A percentile compares a stretch with the other conserved stretches of the same genome.
Conservation (phyloP, 2,888 invertebrate genomes). For the Sturmia bella region DNA sequence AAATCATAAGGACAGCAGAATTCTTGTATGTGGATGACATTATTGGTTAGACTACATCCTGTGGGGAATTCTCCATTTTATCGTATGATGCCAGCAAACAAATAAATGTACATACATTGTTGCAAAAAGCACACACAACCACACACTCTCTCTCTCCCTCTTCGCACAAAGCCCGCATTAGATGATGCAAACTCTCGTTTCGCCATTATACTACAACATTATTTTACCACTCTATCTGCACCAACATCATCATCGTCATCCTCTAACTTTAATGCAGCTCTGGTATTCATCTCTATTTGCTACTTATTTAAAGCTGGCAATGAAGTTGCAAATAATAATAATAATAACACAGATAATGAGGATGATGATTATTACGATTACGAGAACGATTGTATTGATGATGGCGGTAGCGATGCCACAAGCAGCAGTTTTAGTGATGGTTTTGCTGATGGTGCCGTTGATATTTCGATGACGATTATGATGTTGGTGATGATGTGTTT, state of each 20-base stretch:
- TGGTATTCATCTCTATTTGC: conserved; percentile 9
- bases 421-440: conserved; percentile 47
- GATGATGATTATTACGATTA: not conserved
- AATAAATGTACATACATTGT: conserved; percentile 47
- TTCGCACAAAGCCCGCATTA: conserved; percentile 4
- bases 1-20: conserved; percentile 25
- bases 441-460: conserved; percentile 29
- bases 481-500: conserved; percentile 34
- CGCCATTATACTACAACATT: conserved; percentile 32
- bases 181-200: conserved; percentile 41
- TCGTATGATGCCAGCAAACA: conserved; percentile 67
- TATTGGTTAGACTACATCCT: conserved; percentile 66
- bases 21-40: conserved; percentile 58
- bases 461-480: conserved; percentile 45
- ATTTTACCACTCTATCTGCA: conserved; percentile 67
- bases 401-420: conserved; percentile 38
- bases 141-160: too few relatives aligned
- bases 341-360: conserved; percentile 30
- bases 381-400: conserved; percentile 10
- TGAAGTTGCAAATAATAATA: conserved; percentile 46
- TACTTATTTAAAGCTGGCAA: conserved; percentile 45
- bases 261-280: not conserved
- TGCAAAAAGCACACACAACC: conserved; percentile 7
- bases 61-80: conserved; percentile 66
- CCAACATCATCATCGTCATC: conserved; percentile 33